phyloP scores from a whole-genome alignment of 2,113 vertebrate genomes.

The Bettongia penicillata region DNA sequence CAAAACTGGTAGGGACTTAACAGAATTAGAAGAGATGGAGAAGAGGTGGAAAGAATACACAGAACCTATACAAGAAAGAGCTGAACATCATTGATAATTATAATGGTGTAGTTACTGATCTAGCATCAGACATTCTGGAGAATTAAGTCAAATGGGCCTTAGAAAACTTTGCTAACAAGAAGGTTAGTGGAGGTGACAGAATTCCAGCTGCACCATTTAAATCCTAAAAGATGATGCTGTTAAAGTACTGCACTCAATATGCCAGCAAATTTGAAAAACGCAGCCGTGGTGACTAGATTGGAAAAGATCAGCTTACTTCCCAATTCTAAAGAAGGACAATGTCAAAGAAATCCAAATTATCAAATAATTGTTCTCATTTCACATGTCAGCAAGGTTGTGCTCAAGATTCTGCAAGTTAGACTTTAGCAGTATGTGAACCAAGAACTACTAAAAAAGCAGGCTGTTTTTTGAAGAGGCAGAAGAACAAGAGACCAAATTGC shows the following conservation, averaged over 20 bases:
- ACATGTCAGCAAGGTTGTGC: neutral
- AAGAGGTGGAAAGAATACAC: no score
- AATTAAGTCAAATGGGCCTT: neutral
- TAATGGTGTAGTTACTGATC: no score
- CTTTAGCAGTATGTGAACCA: neutral
- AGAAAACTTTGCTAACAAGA: neutral
- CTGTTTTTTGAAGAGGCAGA: neutral
- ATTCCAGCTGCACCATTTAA: neutral
- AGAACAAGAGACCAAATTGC: neutral
- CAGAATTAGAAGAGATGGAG: no score
- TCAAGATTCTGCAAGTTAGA: neutral
- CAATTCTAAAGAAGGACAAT: neutral
- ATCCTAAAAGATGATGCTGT: neutral
- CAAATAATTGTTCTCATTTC: neutral
- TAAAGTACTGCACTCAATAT: neutral
- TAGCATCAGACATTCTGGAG: neutral
- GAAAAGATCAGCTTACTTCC: neutral
- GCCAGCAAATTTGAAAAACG: neutral
- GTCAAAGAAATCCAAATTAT: neutral
- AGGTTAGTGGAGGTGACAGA: neutral
- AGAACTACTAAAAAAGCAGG: neutral
- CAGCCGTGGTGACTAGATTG: neutral
- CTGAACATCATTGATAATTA: no score
- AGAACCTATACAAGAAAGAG: no score
- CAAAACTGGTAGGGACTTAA: no score